Evolutionary conservation across 1,140 invertebrate species (phyloP).

Genomic region (Pseudomyrmex cubaensis): DNA sequence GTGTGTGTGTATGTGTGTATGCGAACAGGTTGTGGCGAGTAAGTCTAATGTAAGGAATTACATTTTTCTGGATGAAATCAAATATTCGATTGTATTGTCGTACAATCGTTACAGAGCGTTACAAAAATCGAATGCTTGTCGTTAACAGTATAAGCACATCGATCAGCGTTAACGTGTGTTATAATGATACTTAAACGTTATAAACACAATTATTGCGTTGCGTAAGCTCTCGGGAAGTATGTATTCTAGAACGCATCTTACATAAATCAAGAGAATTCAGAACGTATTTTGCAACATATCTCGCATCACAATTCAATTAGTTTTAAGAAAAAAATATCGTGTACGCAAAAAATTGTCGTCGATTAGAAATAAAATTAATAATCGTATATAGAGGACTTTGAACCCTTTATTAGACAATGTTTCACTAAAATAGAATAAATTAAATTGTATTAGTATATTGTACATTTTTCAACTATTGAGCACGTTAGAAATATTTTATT

Average conservation of each 20-base stretch:
- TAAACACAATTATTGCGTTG: constrained; percentile 40
- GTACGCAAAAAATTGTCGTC: background rate
- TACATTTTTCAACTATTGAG: too few relatives aligned
- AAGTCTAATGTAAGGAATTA: constrained; percentile 5
- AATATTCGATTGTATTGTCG: constrained; percentile 72
- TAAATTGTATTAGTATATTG: background rate
- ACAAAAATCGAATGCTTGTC: background rate
- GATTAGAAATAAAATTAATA: background rate
- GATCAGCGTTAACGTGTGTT: background rate
- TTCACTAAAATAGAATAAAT: background rate
- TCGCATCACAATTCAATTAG: background rate
- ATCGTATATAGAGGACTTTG: constrained; percentile 1
- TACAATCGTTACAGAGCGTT: constrained; percentile 62
- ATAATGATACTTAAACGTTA: constrained; percentile 19
- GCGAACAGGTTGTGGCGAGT: constrained; percentile 26
- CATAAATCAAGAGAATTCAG: background rate
- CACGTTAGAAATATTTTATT: background rate
- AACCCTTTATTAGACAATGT: constrained; percentile 3
- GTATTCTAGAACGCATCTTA: background rate
- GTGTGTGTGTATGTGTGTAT: background rate
- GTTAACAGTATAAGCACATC: constrained; percentile 20
- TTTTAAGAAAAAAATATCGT: background rate
- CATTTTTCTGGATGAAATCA: constrained; percentile 13
- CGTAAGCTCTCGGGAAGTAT: constrained; percentile 24
- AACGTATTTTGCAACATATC: background rate